Base-by-base conservation (phyloP, 2,888 invertebrate genomes). In the Ectemnius continuus region DNA sequence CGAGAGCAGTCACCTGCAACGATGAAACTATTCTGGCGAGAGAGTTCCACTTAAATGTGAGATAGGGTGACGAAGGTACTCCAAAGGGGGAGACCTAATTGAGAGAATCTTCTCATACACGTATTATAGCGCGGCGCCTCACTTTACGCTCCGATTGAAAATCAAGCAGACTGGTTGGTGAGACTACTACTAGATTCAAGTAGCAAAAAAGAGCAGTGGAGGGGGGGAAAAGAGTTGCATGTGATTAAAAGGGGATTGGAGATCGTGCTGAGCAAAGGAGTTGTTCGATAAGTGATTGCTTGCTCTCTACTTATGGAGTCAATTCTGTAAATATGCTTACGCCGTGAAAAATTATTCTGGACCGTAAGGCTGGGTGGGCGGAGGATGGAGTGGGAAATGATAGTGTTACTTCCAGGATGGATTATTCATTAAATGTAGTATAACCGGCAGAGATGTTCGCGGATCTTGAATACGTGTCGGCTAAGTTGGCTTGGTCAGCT, bases 241-340 rank as follows among this genome's bases (percentile, higher is more conserved):
- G 28, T 28, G n/a, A 57, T 20, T 13, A 57, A n/a, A 57, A 20
- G 23, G 20, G 20, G 23, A 57, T 18, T 11, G 57, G 20, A 28
- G 16, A n/a, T 28, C 36, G 59, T 36, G 36, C 36, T 36, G 36
- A 36, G 36, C 36, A 36, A 36, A 8, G 36, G 36, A 36, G 8
- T 11, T 36, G 36, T 36, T 36, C 36, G 36, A 61, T 61, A 20
- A 18, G 16, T 13, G 16, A 45, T 18, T 46, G 59, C 18, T 61
- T 61, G 60, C 60, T 28, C 60, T 61, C 61, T 61, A 46, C 46
- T 61, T 46, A 20, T 45, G 47, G 46, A 46, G 45, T 45, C 36
- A 6, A 36, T 52, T 52, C 36, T 28, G 28, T n/a, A 60, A 26
- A 28, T 60, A 60, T 11, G 36, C 16, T 36, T 60, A 14, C 8